Conservation (phyloP, 1,140 invertebrate species). For the Drosophila pandora region DNA sequence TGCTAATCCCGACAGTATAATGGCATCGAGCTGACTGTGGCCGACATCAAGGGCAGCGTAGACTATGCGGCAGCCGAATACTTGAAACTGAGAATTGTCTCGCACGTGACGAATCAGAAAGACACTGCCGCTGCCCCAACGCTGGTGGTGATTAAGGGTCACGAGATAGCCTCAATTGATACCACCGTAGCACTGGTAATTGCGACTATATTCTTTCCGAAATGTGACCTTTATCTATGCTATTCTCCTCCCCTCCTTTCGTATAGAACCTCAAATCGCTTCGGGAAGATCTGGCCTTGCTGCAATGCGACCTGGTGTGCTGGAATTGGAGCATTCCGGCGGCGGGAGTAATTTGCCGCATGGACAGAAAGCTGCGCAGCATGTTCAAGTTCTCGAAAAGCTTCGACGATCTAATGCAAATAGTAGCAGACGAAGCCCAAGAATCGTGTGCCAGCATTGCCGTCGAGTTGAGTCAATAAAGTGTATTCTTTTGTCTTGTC, state of each 20-base stretch:
- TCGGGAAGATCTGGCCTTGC: constrained; percentile 62
- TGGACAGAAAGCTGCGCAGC: constrained; percentile 59
- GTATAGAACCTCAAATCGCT: constrained; percentile 70
- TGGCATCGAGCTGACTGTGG: constrained; percentile 46
- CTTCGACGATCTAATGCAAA: constrained; percentile 58
- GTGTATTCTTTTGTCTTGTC: constrained; percentile 12
- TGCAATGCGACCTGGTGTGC: constrained; percentile 72
- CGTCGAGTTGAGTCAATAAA: constrained; percentile 30
- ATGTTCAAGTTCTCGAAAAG: constrained; percentile 71
- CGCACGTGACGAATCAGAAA: constrained; percentile 44
- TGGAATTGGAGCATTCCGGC: constrained; percentile 80
- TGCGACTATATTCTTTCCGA: neutral
- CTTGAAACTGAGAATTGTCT: constrained; percentile 66
- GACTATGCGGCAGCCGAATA: constrained; percentile 76
- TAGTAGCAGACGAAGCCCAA: constrained; percentile 19
- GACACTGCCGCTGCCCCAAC: constrained; percentile 4
- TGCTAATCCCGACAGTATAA: constrained; percentile 34
- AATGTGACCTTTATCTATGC: neutral
- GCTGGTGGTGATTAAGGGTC: constrained; percentile 87
- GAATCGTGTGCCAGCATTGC: constrained; percentile 7
- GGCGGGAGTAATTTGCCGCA: constrained; percentile 75
- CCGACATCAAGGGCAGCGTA: constrained; percentile 67
- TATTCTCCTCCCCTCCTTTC: neutral
- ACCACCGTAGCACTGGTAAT: constrained; percentile 87
- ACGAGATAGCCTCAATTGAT: constrained; percentile 86